Conservation (phyloP, 2,113 vertebrate species). For the Carlito syrichta region DNA sequence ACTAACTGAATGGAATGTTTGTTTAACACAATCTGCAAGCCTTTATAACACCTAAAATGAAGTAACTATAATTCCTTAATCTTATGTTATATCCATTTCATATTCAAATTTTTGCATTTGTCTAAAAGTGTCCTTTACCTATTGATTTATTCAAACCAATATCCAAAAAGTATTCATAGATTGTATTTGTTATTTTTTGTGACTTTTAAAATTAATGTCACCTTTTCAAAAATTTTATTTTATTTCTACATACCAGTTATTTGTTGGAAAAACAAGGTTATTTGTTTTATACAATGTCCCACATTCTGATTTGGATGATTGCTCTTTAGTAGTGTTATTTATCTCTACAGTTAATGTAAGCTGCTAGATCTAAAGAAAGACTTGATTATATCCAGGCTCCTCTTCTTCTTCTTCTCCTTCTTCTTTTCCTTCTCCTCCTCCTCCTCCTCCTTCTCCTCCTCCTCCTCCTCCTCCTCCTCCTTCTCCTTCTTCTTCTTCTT, state of each 20-base stretch:
- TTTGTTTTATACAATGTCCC: not conserved
- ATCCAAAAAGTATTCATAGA: not conserved
- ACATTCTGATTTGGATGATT: not conserved
- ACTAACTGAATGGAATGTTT: not conserved
- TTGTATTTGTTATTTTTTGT: not conserved
- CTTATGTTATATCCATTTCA: not conserved
- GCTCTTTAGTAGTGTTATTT: not conserved
- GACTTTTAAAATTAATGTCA: not conserved
- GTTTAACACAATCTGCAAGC: not conserved
- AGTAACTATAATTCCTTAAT: not conserved
- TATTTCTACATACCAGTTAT: not conserved
- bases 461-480: no score
- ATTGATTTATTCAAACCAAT: not conserved
- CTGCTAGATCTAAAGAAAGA: not conserved
- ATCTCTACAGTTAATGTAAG: not conserved
- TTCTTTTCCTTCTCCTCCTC: no score
- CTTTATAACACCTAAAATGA: not conserved
- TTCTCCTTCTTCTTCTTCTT: no score
- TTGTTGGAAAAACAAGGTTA: not conserved
- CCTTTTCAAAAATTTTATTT: not conserved
- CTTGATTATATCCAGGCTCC: not conserved
- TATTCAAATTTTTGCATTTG: not conserved
- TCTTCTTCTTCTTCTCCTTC: not conserved
- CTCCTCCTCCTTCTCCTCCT: no score
- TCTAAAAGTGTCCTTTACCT: not conserved